Base-by-base conservation (phyloP, 2,797 vertebrate genomes). In the Gymnodraco acuticeps region DNA sequence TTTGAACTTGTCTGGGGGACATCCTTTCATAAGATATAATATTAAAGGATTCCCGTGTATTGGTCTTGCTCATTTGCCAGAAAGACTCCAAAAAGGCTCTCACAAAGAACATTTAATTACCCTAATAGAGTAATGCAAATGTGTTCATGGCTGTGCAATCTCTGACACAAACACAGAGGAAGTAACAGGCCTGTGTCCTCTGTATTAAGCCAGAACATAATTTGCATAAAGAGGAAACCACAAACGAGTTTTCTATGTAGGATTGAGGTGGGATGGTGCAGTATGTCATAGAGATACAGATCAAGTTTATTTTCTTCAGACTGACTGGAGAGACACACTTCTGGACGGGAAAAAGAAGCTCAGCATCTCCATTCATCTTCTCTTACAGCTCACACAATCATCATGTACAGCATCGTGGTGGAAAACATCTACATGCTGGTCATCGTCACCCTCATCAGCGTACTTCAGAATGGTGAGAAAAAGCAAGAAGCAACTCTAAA, bases 381-480 rank as follows among this genome's bases (percentile, higher is more conserved):
- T 64, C 42, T 16, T 2, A 0, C 65, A 10, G 42, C 60, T 63
- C 19, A 0, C 50, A 2, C 15, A 54, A 17, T 6, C 1, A 93
- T 64, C 84, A 98, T 97, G 97, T 94, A 96, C n/a, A 89, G 4
- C 31, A 48, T 85, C 19, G 86, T 96, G 19, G 76, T 98, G 84
- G 97, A 96, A 41, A 90, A 95, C 23, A 82, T 98, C 33, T 96
- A 97, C 81, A 94, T 98, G 14, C 84, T 99, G 43, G 96, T 93
- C 77, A 91, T 96, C 0, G 93, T 99, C 82, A 99, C 97, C 13
- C 94, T 98, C 66, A 80, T 99, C 89, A 99, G 98, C 0, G 96
- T 96, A 2, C 64, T 98, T 58, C 98, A 99, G 89, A 99, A 99
- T 0, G 96, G 97, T 99, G 93, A 95, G 97, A 46, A 33, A 46